A percentile compares a stretch with the other conserved stretches of the same genome.
These are phyloP conservation scores for Urocyon cinereoargenteus DNA, from an alignment of 2,797 vertebrate genomes.

Conservation along the genomic window DNA sequence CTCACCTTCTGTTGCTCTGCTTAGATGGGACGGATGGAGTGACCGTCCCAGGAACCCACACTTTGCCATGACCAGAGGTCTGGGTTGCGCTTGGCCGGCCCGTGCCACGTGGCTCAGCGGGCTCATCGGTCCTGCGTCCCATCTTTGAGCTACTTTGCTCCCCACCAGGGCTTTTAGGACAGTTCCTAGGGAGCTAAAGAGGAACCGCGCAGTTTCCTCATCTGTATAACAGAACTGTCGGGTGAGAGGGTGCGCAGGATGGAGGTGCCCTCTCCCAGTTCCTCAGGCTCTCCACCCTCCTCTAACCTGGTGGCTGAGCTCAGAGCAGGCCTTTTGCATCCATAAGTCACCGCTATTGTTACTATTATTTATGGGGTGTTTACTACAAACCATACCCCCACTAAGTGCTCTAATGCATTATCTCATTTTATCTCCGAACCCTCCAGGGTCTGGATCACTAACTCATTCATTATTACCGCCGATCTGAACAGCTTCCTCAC, in stretches of 20 bases:
- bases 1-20: not conserved
- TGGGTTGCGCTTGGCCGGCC: not conserved
- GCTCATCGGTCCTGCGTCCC: not conserved
- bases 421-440: constrained; percentile 19
- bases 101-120: accelerated
- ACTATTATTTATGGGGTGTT: not conserved
- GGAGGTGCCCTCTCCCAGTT: not conserved
- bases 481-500: not conserved
- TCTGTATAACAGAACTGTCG: not conserved
- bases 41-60: not conserved
- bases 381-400: not conserved
- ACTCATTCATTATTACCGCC: not conserved
- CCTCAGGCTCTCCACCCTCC: not conserved
- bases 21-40: not conserved
- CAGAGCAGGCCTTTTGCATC: not conserved
- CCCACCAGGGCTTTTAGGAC: not conserved
- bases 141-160: not conserved
- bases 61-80: not conserved
- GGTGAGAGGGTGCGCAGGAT: no score
- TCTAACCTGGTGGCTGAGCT: not conserved
- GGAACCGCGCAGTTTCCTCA: not conserved
- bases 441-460: not conserved
- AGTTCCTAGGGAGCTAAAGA: not conserved
- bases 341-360: not conserved
- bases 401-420: not conserved